Evolutionary conservation across 2,797 vertebrate species (phyloP).

Genomic region (Eulemur rubriventer): DNA sequence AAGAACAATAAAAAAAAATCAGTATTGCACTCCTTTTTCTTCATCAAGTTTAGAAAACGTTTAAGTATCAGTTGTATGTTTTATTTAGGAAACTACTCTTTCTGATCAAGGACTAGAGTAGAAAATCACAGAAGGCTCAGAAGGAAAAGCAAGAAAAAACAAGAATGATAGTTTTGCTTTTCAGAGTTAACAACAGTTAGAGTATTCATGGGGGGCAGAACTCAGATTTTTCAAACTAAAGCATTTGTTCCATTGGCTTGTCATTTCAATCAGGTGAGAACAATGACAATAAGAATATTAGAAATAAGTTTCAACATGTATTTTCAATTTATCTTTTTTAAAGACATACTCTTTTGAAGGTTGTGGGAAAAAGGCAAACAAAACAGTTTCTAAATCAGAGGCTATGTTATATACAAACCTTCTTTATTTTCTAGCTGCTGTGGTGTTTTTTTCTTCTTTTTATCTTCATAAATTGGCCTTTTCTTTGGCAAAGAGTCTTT

Average conservation of each 20-base stretch:
- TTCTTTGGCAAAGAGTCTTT: constrained; percentile 98
- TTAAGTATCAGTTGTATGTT: constrained; percentile 19
- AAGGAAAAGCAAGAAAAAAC: constrained; percentile 1
- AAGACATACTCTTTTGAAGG: neutral
- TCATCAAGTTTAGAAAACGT: constrained; percentile 32
- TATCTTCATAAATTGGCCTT: constrained; percentile 96
- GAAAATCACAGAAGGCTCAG: constrained; percentile 14
- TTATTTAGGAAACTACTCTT: constrained; percentile 13
- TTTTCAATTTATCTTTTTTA: neutral
- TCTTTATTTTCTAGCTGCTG: constrained; percentile 89
- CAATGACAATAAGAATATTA: neutral
- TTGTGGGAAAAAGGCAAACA: neutral
- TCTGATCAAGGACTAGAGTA: neutral
- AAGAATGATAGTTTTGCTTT: neutral
- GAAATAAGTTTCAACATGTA: neutral
- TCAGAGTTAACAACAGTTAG: neutral
- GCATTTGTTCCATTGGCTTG: neutral
- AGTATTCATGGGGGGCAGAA: neutral
- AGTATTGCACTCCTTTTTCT: neutral
- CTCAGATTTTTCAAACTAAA: neutral
- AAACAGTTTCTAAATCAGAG: neutral
- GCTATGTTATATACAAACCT: constrained; percentile 84
- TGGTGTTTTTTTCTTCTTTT: constrained; percentile 93
- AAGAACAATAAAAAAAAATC: neutral
- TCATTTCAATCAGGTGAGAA: constrained; percentile 35